Percentiles rank a stretch among this genome's conserved stretches.
These are phyloP conservation scores for Tribolium castaneum DNA, from an alignment of 1,140 invertebrate genomes.

Conservation along the genomic window DNA sequence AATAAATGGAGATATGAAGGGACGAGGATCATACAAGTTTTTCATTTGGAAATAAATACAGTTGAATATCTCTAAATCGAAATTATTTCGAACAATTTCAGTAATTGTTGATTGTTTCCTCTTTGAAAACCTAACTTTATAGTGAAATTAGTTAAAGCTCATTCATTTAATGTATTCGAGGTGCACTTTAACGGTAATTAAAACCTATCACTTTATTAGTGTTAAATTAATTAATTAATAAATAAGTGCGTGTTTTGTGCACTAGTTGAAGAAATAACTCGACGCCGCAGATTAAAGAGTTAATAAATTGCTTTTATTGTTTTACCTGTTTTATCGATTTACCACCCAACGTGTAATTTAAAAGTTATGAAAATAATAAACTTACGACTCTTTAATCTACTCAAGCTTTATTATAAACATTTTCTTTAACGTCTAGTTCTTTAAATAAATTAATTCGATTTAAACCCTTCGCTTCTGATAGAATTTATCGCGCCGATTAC, in stretches of 20 bases:
- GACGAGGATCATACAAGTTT: not conserved
- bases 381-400: not conserved
- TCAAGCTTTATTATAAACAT: not conserved
- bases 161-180: not conserved
- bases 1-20: not conserved
- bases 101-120: too few species aligned
- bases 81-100: too few species aligned
- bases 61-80: not conserved
- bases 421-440: not conserved
- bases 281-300: not conserved
- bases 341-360: not conserved
- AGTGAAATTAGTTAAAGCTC: not conserved
- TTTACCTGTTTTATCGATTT: not conserved
- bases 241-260: not conserved
- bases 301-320: not conserved
- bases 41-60: not conserved
- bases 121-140: too few species aligned
- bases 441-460: too few species aligned
- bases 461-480: too few species aligned
- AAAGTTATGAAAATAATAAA: not conserved
- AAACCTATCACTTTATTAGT: not conserved
- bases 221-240: not conserved
- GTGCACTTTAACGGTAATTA: not conserved
- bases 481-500: not conserved
- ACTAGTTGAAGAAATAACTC: not conserved